A percentile compares a stretch with the other conserved stretches of the same genome.
phyloP scores from a whole-genome alignment of 2,113 vertebrate species.

The Rhinolophus sinicus region DNA sequence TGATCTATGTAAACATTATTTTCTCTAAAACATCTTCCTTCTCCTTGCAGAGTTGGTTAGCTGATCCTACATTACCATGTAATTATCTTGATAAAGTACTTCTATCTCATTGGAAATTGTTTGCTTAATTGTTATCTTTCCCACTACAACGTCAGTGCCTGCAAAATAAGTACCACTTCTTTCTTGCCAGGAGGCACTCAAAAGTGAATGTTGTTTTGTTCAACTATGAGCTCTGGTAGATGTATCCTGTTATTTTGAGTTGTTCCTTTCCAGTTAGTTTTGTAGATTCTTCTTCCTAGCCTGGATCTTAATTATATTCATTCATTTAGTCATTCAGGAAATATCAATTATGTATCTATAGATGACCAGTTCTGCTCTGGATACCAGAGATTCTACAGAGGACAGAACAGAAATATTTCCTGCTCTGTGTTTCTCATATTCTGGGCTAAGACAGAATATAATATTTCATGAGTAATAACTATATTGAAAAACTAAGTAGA shows the following conservation, averaged over 20 bases:
- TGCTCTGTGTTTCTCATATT: neutral
- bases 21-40: neutral
- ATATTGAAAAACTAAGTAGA: neutral
- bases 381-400: neutral
- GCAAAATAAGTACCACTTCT: neutral
- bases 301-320: neutral
- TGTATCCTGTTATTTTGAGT: neutral
- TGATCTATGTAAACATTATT: neutral
- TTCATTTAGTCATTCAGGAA: neutral
- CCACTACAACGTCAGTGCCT: neutral
- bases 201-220: neutral
- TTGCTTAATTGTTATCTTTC: constrained; percentile 2
- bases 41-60: neutral
- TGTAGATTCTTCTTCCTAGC: neutral
- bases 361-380: neutral
- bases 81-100: neutral
- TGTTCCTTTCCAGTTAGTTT: neutral
- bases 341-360: neutral
- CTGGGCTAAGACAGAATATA: neutral
- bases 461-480: neutral
- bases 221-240: neutral
- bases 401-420: neutral
- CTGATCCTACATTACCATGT: neutral
- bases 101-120: neutral
- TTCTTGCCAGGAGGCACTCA: neutral